Conservation (phyloP, 1,140 invertebrate genomes). For the Phortica variegata region DNA sequence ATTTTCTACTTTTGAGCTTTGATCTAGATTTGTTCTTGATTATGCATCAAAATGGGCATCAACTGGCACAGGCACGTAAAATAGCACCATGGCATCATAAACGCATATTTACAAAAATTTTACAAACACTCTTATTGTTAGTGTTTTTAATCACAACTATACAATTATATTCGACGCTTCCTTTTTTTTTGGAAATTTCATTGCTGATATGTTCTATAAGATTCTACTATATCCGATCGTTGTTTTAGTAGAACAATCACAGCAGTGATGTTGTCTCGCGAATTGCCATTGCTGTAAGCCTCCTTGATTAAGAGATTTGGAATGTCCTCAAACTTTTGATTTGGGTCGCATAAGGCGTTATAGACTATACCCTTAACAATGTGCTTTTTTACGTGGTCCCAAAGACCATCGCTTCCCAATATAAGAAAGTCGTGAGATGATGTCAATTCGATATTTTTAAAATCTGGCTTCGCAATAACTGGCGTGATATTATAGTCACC, state of each 20-base stretch:
- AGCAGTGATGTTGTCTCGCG: slow-evolving; percentile 48
- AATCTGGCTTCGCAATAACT: slow-evolving; percentile 84
- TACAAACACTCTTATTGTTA: slow-evolving; percentile 5
- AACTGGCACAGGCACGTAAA: too few relatives aligned
- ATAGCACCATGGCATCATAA: too few relatives aligned
- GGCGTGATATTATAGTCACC: slow-evolving; percentile 57
- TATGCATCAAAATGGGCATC: too few relatives aligned
- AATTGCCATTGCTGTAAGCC: slow-evolving; percentile 44
- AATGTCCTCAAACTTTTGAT: slow-evolving; percentile 44
- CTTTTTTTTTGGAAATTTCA: not conserved
- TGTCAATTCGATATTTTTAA: slow-evolving; percentile 66
- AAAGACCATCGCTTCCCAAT: slow-evolving; percentile 89
- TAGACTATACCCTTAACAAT: slow-evolving; percentile 61
- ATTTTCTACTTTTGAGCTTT: too few relatives aligned
- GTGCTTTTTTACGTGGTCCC: slow-evolving; percentile 76
- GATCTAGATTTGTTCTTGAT: too few relatives aligned
- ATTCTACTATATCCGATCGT: slow-evolving; percentile 27
- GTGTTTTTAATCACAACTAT: slow-evolving; percentile 22
- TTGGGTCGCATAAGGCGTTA: slow-evolving; percentile 23
- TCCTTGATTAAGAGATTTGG: slow-evolving; percentile 42
- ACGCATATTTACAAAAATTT: slow-evolving; percentile 17
- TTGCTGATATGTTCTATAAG: slow-evolving; percentile 1
- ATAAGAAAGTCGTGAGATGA: slow-evolving; percentile 89
- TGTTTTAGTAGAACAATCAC: slow-evolving; percentile 45
- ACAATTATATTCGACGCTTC: slow-evolving; percentile 11